Evolutionary conservation across 2,113 vertebrate species (phyloP), one percentile per base, ranked within the genome.

Genomic region (Okapia johnstoni): DNA sequence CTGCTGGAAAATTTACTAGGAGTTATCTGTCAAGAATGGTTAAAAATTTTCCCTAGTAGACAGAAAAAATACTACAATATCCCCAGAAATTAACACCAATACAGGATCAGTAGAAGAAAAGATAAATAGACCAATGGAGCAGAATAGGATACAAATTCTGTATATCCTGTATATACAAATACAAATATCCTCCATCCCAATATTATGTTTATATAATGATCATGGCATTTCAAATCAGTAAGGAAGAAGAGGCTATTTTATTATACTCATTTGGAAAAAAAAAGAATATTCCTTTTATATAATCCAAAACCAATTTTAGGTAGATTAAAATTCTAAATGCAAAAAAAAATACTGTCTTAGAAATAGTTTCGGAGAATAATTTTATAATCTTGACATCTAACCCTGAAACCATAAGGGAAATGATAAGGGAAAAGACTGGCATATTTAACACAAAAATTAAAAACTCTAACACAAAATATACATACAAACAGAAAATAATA

Each of bases 341-440:
- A 12, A 23, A 43, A 43, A 40, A 40, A 14, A 21, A 61, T 52
- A n/a, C 66, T 87, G 12, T 91, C 83, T 54, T 73, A 83, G 36
- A 88, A 92, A 92, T 30, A 54, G 21, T 40, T 63, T 50, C 50
- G 25, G 43, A 73, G 58, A 70, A 88, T 90, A 60, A 14, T 85
- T 83, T 96, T 88, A 85, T 58, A 85, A 88, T 79, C 50, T 97
- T 90, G 54, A 85, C 17, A 85, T 76, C 52, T 87, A 95, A 83
- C 7, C 5, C 14, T 81, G 7, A 93, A 92, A 28, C 14, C 3
- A 7, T 15, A 84, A 40, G 7, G 7, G 14, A 43, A 73, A 61
- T 91, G 5, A 83, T 12, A 84, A 48, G 9, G 3, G 23, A 14
- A 63, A 61, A 94, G 5, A 83, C 1, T 30, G 33, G 25, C 25